These are phyloP conservation scores for Centrocercus urophasianus DNA, from an alignment of 2,113 vertebrate genomes.

Conservation along the genomic window DNA sequence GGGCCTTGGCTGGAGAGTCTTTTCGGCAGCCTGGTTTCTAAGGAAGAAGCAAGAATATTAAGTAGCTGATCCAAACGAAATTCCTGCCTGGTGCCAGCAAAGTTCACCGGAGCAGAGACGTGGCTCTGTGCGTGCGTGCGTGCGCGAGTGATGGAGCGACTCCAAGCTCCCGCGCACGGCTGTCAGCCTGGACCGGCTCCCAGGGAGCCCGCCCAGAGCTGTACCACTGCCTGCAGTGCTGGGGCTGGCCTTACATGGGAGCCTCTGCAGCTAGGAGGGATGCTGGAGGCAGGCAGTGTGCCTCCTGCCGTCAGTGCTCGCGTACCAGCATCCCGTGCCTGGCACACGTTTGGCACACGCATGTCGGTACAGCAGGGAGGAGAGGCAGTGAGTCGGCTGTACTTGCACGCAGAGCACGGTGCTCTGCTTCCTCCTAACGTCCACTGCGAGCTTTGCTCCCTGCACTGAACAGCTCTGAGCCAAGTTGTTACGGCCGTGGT, in stretches of 20 bases:
- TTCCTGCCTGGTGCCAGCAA: constrained; percentile 44
- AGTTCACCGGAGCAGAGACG: constrained; percentile 63
- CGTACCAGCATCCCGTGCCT: neutral
- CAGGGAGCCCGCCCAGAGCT: neutral
- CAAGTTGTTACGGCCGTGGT: neutral
- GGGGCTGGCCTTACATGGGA: neutral
- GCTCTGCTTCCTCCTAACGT: constrained; percentile 67
- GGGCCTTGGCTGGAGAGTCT: constrained; percentile 54
- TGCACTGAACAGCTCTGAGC: fast-evolving
- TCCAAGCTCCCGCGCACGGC: neutral
- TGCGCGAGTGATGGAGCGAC: neutral
- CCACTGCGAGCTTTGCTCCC: neutral
- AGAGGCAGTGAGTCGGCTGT: neutral
- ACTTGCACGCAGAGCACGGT: neutral
- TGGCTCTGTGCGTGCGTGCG: neutral
- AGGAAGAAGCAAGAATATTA: constrained; percentile 62
- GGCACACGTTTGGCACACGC: neutral
- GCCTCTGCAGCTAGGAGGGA: neutral
- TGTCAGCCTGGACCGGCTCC: neutral
- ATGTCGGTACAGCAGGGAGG: neutral
- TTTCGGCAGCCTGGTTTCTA: constrained; percentile 49
- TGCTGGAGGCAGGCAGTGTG: neutral
- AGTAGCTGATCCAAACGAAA: constrained; percentile 68
- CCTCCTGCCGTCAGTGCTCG: neutral
- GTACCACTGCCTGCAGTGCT: fast-evolving